A percentile compares a stretch with the other conserved stretches of the same genome.
Evolutionary conservation across 2,888 invertebrate genomes (phyloP).

Genomic region (Proisotoma minuta): DNA sequence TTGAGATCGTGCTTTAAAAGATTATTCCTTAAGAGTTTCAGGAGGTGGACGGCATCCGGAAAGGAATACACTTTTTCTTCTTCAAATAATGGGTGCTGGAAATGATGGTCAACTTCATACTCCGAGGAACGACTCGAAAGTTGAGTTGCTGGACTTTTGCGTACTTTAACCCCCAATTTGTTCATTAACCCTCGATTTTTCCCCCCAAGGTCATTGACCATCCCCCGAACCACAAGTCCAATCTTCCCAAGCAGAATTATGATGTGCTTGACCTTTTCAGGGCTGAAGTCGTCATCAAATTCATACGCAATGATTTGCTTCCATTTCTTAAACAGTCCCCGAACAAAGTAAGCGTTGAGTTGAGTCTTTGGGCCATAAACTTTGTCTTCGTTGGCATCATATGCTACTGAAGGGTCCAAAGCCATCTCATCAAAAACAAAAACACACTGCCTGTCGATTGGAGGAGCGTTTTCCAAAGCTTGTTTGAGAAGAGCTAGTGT

Average conservation of each 20-base stretch:
- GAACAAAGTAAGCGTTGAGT: background rate
- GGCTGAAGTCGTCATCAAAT: background rate
- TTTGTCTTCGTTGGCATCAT: constrained; percentile 1
- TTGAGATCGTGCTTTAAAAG: background rate
- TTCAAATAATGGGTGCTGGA: background rate
- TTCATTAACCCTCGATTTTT: background rate
- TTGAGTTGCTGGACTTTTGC: background rate
- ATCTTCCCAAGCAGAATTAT: background rate
- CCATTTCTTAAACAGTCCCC: background rate
- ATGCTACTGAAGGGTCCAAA: background rate
- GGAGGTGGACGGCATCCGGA: background rate
- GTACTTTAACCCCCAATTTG: background rate
- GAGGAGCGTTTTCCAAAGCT: background rate
- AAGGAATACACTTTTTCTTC: background rate
- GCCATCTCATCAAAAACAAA: constrained; percentile 4
- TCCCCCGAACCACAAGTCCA: background rate
- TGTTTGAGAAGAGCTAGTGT: background rate
- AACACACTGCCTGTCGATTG: background rate
- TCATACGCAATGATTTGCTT: background rate
- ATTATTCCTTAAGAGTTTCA: background rate
- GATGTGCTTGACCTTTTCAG: background rate
- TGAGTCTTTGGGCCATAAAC: background rate
- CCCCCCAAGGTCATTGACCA: background rate
- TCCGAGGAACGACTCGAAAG: background rate
- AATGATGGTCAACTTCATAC: background rate